These are phyloP conservation scores for Morpho helenor DNA, from an alignment of 2,888 invertebrate genomes.

Conservation along the genomic window DNA sequence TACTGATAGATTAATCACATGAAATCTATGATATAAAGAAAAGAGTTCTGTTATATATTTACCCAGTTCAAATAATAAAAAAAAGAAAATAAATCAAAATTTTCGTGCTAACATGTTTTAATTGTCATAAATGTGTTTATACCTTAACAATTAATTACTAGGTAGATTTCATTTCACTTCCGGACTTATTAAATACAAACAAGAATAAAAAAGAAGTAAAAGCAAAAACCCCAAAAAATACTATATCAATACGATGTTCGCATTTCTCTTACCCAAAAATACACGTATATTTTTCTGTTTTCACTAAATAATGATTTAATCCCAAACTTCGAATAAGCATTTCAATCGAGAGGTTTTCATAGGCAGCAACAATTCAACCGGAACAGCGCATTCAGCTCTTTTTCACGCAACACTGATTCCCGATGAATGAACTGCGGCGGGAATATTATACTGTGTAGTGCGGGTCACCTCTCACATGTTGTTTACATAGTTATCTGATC, in stretches of 20 bases:
- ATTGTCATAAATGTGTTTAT: no score
- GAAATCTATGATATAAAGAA: no score
- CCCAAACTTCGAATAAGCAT: slow-evolving; percentile 48
- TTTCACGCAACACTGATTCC: slow-evolving; percentile 53
- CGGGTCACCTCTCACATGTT: slow-evolving; percentile 6
- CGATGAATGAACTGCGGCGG: slow-evolving; percentile 59
- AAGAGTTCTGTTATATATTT: no score
- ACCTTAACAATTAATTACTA: no score
- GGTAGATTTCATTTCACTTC: no score
- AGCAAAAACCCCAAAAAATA: not conserved
- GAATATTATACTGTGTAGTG: slow-evolving; percentile 40
- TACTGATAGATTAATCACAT: no score
- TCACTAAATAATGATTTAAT: slow-evolving; percentile 7
- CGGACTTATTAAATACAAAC: no score
- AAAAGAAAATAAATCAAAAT: no score
- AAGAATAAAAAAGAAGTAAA: no score
- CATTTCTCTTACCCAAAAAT: slow-evolving; percentile 2
- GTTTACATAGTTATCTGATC: slow-evolving; percentile 4
- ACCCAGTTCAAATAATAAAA: no score
- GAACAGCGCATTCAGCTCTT: slow-evolving; percentile 59
- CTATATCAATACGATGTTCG: slow-evolving; percentile 4
- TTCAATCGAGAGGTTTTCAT: slow-evolving; percentile 57
- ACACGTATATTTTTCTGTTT: slow-evolving; percentile 6
- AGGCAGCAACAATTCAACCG: slow-evolving; percentile 52
- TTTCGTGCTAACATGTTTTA: no score